Evolutionary conservation across 2,888 invertebrate genomes (phyloP), one percentile per base, ranked within the genome.

Genomic region (Rhagophthalmus giganteus): DNA sequence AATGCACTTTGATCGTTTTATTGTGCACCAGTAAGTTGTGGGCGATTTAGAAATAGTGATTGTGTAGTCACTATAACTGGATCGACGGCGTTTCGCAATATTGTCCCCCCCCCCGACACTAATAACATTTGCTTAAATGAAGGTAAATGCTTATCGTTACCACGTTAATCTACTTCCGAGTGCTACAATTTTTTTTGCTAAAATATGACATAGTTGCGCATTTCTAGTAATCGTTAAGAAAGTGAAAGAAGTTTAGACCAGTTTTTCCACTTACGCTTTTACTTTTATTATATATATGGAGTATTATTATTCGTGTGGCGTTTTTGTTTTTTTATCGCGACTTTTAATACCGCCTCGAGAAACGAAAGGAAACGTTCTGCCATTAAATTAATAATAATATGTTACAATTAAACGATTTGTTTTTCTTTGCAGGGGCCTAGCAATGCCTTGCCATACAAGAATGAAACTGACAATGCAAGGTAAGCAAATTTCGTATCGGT

Each of bases 361-460:
- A 14, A 27, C n/a, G 40, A 40, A 40, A 40, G 40, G 40, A n/a
- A 40, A 40, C 40, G 24, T 30, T 28, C 34, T n/a, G n/a, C n/a
- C n/a, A n/a, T n/a, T n/a, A n/a, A n/a, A 25, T 10, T 26, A 38
- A 16, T 12, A 10, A 15, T 4, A 31, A 37, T 31, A 20, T 13
- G 20, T 9, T 13, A 37, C 30, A 26, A 24, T 13, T 12, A 25
- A 3, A 35, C 10, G 16, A 10, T 11, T 20, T 12, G 30, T 28
- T 60, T 59, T 61, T 56, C 62, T 58, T 71, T 73, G 55, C 66
- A 74, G 73, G 64, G 68, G 69, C 70, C 64, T 73, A 72, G 71
- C 68, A 58, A 74, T 74, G 73, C 69, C 71, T 66, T 68, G 69
- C 67, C 69, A 68, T 61, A 70, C 68, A 63, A 71, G 71, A 66